A percentile compares a stretch with the other conserved stretches of the same genome.
Evolutionary conservation across 2,797 vertebrate species (phyloP).

Genomic region (Phrynocephalus forsythii): DNA sequence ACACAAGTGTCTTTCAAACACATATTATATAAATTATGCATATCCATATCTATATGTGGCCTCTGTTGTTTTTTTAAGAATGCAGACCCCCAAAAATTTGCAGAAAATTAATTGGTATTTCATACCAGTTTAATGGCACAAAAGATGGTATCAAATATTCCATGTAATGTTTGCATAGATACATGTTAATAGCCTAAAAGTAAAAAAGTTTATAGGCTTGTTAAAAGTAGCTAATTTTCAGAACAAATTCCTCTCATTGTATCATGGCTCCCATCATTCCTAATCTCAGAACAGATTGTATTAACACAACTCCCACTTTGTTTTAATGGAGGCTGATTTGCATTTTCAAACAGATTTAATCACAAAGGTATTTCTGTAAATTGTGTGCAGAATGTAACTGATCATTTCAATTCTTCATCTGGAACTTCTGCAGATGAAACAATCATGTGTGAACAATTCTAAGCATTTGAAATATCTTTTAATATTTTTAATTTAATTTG

Average conservation of each 20-base stretch:
- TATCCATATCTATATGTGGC: too few relatives aligned
- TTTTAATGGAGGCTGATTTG: background rate
- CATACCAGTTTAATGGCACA: background rate
- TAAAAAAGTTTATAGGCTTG: background rate
- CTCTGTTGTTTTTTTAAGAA: too few relatives aligned
- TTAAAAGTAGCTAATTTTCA: background rate
- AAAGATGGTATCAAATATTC: background rate
- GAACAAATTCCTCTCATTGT: background rate
- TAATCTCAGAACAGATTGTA: background rate
- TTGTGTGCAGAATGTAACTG: background rate
- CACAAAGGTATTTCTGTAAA: slow-evolving; percentile 4
- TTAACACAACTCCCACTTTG: background rate
- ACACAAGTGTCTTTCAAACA: too few relatives aligned
- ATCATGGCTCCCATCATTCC: background rate
- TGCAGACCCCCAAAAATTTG: too few relatives aligned
- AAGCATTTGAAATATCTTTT: background rate
- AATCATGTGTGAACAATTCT: slow-evolving; percentile 7
- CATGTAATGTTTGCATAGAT: background rate
- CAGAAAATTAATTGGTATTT: too few relatives aligned
- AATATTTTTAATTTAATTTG: slow-evolving; percentile 29
- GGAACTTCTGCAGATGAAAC: background rate
- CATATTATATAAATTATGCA: too few relatives aligned
- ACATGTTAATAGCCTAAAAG: background rate
- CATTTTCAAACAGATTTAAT: background rate
- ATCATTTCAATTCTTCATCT: slow-evolving; percentile 12